These are phyloP conservation scores for Limnodromus scolopaceus DNA, from an alignment of 2,797 vertebrate genomes.

Conservation along the genomic window DNA sequence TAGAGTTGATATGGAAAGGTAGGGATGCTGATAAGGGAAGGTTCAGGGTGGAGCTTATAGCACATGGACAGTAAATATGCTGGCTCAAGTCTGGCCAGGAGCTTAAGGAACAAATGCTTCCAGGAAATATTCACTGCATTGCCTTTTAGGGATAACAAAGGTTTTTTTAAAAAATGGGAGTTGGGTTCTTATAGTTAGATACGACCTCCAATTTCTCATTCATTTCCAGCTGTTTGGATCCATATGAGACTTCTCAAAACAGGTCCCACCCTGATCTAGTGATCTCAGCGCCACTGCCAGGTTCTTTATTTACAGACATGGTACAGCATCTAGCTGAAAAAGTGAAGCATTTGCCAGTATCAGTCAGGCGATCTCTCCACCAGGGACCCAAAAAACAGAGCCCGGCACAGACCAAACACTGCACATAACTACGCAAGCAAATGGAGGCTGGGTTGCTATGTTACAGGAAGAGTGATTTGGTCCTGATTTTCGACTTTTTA, in stretches of 20 bases:
- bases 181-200: neutral
- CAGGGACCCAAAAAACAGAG: neutral
- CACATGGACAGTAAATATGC: fast-evolving
- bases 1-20: neutral
- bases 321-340: neutral
- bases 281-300: neutral
- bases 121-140: neutral
- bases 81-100: neutral
- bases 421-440: fast-evolving
- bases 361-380: neutral
- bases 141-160: neutral
- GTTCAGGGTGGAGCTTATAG: neutral
- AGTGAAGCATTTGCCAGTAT: neutral
- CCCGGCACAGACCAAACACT: neutral
- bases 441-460: neutral
- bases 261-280: neutral
- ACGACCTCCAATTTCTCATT: neutral
- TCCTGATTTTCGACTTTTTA: neutral
- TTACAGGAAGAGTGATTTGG: neutral
- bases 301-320: neutral
- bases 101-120: neutral
- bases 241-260: neutral
- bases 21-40: neutral
- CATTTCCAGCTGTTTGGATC: neutral
- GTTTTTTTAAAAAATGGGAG: neutral